Conservation (phyloP, 2,888 invertebrate genomes). For the Tuberolachnus salignus region DNA sequence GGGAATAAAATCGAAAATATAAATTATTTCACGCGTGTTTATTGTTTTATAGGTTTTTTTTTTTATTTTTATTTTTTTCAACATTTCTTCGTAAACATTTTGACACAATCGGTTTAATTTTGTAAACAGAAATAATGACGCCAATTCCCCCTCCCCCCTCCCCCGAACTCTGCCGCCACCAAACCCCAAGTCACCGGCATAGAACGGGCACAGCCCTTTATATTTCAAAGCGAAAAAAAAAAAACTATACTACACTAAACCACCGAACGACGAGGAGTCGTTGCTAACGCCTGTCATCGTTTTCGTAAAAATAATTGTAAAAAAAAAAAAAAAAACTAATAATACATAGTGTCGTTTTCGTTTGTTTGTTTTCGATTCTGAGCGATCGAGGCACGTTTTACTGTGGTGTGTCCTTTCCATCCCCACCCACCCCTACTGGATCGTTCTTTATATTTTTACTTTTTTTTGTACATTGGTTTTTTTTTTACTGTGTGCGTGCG, state of each 20-base stretch:
- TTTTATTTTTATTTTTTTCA: slow-evolving; percentile 10
- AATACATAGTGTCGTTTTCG: not conserved
- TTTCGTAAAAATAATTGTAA: not conserved
- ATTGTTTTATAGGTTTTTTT: not conserved
- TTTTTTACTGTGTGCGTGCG: too few relatives aligned
- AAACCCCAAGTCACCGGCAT: too few relatives aligned
- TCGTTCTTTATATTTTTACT: too few relatives aligned
- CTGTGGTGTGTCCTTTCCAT: too few relatives aligned
- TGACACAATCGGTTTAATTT: slow-evolving; percentile 20
- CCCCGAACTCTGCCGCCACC: too few relatives aligned
- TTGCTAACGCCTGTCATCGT: not conserved
- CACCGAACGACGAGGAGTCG: not conserved
- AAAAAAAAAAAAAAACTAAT: slow-evolving; percentile 9
- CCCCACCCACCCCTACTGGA: too few relatives aligned
- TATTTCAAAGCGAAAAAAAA: not conserved
- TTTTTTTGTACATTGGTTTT: too few relatives aligned
- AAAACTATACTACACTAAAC: too few relatives aligned
- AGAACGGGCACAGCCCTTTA: too few relatives aligned
- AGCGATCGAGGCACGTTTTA: too few relatives aligned
- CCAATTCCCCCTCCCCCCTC: not conserved
- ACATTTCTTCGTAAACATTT: slow-evolving; percentile 16
- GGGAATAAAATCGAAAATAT: not conserved
- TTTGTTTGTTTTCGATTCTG: not conserved
- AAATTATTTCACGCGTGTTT: not conserved
- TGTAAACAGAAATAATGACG: slow-evolving; percentile 16